Percentiles rank a stretch among this genome's conserved stretches.
Conservation (phyloP, 2,888 invertebrate species). For the Malthinus flaveolus region DNA sequence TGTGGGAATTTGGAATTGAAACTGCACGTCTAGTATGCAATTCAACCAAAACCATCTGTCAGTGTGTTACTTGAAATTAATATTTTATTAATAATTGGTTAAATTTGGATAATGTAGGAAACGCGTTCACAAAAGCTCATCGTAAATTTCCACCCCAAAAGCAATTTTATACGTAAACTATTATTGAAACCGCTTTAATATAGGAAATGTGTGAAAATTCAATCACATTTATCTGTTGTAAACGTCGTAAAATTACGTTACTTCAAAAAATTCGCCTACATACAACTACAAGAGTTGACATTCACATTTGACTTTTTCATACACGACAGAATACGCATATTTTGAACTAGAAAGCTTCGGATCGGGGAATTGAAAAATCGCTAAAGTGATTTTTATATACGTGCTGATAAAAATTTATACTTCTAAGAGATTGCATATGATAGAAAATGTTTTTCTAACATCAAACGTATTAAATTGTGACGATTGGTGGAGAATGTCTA, state of each 20-base stretch:
- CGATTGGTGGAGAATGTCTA: too few relatives aligned
- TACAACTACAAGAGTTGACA: slow-evolving; percentile 27
- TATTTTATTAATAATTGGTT: too few relatives aligned
- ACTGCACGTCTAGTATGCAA: too few relatives aligned
- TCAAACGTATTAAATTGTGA: too few relatives aligned
- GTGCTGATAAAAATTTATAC: slow-evolving; percentile 26
- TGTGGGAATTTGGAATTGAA: too few relatives aligned
- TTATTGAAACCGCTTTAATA: not conserved
- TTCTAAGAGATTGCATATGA: slow-evolving; percentile 17
- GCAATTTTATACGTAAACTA: not conserved
- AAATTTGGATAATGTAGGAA: too few relatives aligned
- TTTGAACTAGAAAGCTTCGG: slow-evolving; percentile 15
- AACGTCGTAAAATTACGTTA: slow-evolving; percentile 12
- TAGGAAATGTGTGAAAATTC: not conserved
- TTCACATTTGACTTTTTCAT: slow-evolving; percentile 34
- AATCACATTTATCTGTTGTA: slow-evolving; percentile 11
- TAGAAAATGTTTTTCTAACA: too few relatives aligned
- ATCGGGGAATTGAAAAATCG: slow-evolving; percentile 33
- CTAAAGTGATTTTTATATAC: slow-evolving; percentile 26
- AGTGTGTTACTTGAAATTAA: too few relatives aligned
- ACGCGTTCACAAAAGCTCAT: too few relatives aligned
- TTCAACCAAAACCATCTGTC: too few relatives aligned
- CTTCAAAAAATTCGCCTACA: slow-evolving; percentile 23
- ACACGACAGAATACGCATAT: slow-evolving; percentile 29
- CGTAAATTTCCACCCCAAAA: too few relatives aligned